Evolutionary conservation across 2,113 vertebrate genomes (phyloP), one percentile per base, ranked within the genome.

Genomic region (Plecotus auritus): DNA sequence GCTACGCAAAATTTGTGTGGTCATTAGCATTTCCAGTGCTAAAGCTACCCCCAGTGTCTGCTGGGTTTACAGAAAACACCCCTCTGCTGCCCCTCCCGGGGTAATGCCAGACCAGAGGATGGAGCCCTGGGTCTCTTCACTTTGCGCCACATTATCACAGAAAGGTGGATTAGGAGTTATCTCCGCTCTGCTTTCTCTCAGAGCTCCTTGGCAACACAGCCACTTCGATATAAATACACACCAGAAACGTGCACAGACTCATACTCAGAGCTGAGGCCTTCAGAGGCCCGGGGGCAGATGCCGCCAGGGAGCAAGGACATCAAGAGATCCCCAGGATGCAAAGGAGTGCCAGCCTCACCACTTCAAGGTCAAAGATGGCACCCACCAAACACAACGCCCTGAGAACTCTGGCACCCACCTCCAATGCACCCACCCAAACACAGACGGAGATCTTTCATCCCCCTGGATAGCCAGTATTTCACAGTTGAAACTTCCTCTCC

Each of bases 101-200:
- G 93, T 17, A 9, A 83, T 86, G 96, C 97, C 97, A 96, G 96
- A 97, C 81, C 72, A 14, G 54, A 86, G 85, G 96, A 97, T 91
- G 96, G 94, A 98, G 98, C 97, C 98, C 98, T 99, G 98, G 98
- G 97, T 98, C 98, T 98, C 98, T 98, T 99, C 98, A 99, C 98
- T 96, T 98, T 99, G 98, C 98, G 97, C 98, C 98, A 98, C 98
- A 98, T 97, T 99, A 99, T 99, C 98, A 98, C 98, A 98, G 98
- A 99, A 98, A 99, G 98, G 98, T 99, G 98, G 98, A 99, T 99
- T 99, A 99, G 98, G 91, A 98, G 97, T 99, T 99, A 99, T 99
- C 98, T 99, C 94, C 97, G 96, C 90, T 98, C 98, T 99, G 98
- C 98, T 98, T 99, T 99, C 98, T 98, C 98, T 99, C 98, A 98